A percentile compares a stretch with the other conserved stretches of the same genome.
Conservation (phyloP, 2,113 vertebrate genomes). For the Lasiurus borealis region DNA sequence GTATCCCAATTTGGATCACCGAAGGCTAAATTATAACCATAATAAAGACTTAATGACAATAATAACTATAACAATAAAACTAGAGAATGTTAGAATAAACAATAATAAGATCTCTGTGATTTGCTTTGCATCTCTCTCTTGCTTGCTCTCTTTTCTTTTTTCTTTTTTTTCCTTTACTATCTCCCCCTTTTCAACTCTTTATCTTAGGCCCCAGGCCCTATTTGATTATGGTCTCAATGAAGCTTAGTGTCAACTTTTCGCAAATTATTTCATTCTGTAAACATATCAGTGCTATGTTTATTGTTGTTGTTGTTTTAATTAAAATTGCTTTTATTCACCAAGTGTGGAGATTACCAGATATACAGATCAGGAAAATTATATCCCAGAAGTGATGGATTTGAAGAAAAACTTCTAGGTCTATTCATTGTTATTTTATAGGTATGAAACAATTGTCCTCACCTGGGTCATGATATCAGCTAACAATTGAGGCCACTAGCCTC, state of each 20-base stretch:
- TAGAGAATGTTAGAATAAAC: neutral
- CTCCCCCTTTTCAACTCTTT: neutral
- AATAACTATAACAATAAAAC: neutral
- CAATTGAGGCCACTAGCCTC: neutral
- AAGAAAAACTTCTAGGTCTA: neutral
- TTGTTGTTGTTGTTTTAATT: neutral
- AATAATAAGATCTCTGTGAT: neutral
- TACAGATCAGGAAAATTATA: neutral
- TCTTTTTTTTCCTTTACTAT: neutral
- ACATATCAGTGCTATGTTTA: neutral
- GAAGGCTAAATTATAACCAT: neutral
- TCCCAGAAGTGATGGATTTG: neutral
- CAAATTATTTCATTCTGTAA: neutral
- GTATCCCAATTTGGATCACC: neutral
- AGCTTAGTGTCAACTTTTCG: neutral
- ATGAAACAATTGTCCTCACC: neutral
- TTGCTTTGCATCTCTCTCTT: neutral
- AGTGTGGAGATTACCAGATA: neutral
- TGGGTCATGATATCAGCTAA: neutral
- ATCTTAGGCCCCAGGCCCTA: fast-evolving
- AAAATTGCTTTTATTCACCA: neutral
- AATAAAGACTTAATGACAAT: neutral
- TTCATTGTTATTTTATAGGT: neutral
- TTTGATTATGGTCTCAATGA: neutral
- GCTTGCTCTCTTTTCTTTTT: neutral